Evolutionary conservation across 2,888 invertebrate genomes (phyloP), one percentile per base, ranked within the genome.

Genomic region (Orchesellides sinensis): DNA sequence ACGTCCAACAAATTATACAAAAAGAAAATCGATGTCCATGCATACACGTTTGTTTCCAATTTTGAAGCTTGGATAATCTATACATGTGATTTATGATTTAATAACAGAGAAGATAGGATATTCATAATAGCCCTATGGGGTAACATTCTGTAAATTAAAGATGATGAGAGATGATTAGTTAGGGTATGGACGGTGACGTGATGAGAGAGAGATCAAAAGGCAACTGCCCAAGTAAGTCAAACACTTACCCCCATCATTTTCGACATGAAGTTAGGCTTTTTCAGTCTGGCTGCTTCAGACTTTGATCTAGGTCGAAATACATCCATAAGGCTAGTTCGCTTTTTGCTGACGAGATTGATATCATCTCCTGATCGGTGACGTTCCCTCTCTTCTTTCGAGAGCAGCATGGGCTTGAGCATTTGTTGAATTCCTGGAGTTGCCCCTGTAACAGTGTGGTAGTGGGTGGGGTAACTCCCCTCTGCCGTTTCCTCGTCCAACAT

Each of bases 251-350:
- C 80, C 74, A 80, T 61, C 93, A 97, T 94, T 89, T 96, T 95
- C 86, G 95, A 93, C 93, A 97, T 96, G 89, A 97, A 93, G 83
- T 94, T 91, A 65, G 91, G 90, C 84, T 91, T 91, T 87, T 91
- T 90, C 75, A 89, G 88, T 72, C 91, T 92, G 87, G 92, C 92
- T 78, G 95, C 95, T 90, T 95, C 95, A 35, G 94, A 94, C 90
- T 95, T 94, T 86, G 94, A 94, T 83, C 95, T 92, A 65, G 94
- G 94, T 87, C 95, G 91, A 89, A 96, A 95, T 49, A 95, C 94
- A 90, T 96, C 95, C 89, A 96, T 94, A 87, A 96, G 91, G 23
- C 89, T 88, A 29, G 86, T 75, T 82, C 94, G 92, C 65, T 85
- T 83, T 35, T 84, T 70, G 14, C 72, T 78, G 32, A 77, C 84